These are phyloP conservation scores for Varroa destructor DNA, from an alignment of 1,140 invertebrate genomes.

Conservation along the genomic window DNA sequence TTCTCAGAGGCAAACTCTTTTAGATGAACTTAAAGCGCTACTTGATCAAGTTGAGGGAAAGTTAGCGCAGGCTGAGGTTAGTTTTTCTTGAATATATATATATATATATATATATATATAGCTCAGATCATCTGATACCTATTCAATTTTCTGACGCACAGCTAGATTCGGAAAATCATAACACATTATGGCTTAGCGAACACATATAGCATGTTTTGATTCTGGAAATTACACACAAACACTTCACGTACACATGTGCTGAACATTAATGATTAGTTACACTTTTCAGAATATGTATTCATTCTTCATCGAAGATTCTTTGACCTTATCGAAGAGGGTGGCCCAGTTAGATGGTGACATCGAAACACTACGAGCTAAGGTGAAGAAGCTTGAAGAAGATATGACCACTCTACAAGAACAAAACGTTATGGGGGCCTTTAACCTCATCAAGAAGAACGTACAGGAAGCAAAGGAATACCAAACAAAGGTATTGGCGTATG, in stretches of 20 bases:
- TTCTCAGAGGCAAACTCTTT: slow-evolving; percentile 48
- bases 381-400: slow-evolving; percentile 28
- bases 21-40: slow-evolving; percentile 47
- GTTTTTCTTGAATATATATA: slow-evolving; percentile 9
- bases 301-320: not conserved
- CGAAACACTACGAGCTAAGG: not conserved
- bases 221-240: too few species aligned
- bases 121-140: not conserved
- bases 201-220: too few species aligned
- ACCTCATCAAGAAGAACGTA: slow-evolving; percentile 62
- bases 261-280: not conserved
- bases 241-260: not conserved
- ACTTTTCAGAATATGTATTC: slow-evolving; percentile 5
- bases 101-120: slow-evolving; percentile 28
- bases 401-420: slow-evolving; percentile 19
- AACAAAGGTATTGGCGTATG: slow-evolving; percentile 35
- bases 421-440: slow-evolving; percentile 54
- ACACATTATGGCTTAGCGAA: too few species aligned
- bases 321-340: not conserved
- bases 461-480: slow-evolving; percentile 49
- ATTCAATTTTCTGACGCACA: not conserved
- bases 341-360: slow-evolving; percentile 14
- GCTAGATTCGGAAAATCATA: too few species aligned
- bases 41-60: slow-evolving; percentile 27
- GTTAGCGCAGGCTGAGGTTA: not conserved